Evolutionary conservation across 2,113 vertebrate species (phyloP).

Genomic region (Cynopterus brachyotis): DNA sequence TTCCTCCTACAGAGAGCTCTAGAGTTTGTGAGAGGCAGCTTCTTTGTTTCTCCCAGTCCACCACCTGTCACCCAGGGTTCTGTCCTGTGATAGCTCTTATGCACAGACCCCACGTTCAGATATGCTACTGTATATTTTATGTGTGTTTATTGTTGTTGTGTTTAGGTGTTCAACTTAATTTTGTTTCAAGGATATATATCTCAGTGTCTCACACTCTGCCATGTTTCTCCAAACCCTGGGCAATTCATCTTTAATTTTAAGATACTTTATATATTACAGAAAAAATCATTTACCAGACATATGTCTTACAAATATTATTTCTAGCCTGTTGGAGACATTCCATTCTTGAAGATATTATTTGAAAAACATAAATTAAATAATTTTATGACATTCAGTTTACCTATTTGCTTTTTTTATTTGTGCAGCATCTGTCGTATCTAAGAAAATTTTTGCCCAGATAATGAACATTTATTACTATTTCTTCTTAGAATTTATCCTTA

Average conservation of each 20-base stretch:
- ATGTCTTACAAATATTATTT: background rate
- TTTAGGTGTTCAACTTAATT: no score
- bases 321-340: background rate
- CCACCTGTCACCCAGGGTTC: no score
- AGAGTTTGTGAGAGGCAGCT: no score
- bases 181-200: no score
- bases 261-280: background rate
- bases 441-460: background rate
- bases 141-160: no score
- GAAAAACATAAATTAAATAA: background rate
- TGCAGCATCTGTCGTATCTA: background rate
- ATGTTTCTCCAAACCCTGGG: background rate
- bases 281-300: background rate
- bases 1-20: no score
- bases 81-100: no score
- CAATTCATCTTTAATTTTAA: background rate
- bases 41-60: no score
- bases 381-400: background rate
- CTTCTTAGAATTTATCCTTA: background rate
- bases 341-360: background rate
- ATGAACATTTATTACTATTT: background rate
- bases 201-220: no score
- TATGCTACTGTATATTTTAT: no score
- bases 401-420: background rate
- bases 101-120: no score